These are phyloP conservation scores for Peromyscus eremicus DNA, from an alignment of 2,797 vertebrate species.

Conservation along the genomic window DNA sequence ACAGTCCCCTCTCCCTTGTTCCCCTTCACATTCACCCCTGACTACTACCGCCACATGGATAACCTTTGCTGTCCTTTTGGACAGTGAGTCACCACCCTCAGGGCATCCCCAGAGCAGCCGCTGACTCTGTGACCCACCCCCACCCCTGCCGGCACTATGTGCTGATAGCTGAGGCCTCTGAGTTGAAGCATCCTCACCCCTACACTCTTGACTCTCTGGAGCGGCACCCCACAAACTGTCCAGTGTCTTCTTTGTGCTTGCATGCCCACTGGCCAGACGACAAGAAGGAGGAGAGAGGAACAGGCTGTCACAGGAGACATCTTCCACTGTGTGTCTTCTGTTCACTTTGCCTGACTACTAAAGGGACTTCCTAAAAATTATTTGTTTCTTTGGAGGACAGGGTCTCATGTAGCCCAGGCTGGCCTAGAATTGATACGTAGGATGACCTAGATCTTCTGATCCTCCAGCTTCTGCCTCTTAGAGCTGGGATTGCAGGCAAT, in stretches of 20 bases:
- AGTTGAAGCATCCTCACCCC: constrained; percentile 4
- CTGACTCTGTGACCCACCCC: background rate
- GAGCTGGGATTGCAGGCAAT: background rate
- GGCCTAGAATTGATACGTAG: no score
- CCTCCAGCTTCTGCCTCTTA: background rate
- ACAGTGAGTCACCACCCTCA: constrained; percentile 1
- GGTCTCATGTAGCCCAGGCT: background rate
- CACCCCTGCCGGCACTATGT: background rate
- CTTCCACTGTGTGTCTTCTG: background rate
- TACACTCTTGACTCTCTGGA: background rate
- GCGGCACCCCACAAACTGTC: background rate
- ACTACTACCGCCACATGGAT: background rate
- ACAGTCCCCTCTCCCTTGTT: background rate
- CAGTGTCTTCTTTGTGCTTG: background rate
- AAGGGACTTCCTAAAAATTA: constrained; percentile 44
- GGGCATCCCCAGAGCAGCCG: background rate
- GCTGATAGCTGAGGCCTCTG: background rate
- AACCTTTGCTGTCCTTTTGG: background rate
- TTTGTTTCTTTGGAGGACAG: background rate
- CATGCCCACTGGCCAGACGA: background rate
- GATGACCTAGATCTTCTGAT: background rate
- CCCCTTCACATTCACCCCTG: background rate
- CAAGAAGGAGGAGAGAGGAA: constrained; percentile 34
- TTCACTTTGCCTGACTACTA: constrained; percentile 35
- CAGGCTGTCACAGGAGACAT: background rate